Conservation (phyloP, 2,888 invertebrate genomes). For the Drosophila peninsularis region DNA sequence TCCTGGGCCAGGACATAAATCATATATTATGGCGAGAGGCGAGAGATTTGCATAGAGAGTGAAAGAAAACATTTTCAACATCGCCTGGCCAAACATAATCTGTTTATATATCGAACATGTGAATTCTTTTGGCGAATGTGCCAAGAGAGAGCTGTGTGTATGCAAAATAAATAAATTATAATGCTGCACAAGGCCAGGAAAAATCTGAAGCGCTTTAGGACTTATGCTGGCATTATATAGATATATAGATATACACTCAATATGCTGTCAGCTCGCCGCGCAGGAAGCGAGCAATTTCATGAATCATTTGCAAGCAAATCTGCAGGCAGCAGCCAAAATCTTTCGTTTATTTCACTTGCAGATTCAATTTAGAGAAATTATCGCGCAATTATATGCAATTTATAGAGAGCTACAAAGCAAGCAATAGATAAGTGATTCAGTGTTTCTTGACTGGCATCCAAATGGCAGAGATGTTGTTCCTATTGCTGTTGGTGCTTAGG, state of each 20-base stretch:
- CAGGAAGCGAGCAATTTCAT: constrained; percentile 52
- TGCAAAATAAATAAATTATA: constrained; percentile 5
- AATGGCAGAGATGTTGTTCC: constrained; percentile 19
- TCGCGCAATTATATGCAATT: constrained; percentile 47
- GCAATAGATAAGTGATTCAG: constrained; percentile 64
- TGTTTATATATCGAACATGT: constrained; percentile 48
- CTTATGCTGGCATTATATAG: constrained; percentile 34
- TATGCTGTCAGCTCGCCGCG: constrained; percentile 30
- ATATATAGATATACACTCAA: not conserved
- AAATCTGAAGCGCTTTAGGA: constrained; percentile 26
- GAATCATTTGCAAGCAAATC: constrained; percentile 61
- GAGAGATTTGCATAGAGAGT: constrained; percentile 15
- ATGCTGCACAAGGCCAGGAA: constrained; percentile 60
- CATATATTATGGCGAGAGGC: constrained; percentile 11
- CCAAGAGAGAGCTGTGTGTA: constrained; percentile 37
- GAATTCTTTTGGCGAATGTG: constrained; percentile 62
- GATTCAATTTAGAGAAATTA: constrained; percentile 40
- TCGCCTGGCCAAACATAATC: constrained; percentile 36
- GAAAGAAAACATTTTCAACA: constrained; percentile 28
- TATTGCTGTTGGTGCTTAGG: constrained; percentile 34
- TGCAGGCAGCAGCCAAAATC: constrained; percentile 22
- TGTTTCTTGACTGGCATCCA: constrained; percentile 62
- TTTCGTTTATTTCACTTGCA: constrained; percentile 20
- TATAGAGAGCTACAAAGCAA: constrained; percentile 33
- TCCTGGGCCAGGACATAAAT: constrained; percentile 38